These are phyloP conservation scores for Scolopax bukidnonensis DNA, from an alignment of 2,797 vertebrate species.

Conservation along the genomic window DNA sequence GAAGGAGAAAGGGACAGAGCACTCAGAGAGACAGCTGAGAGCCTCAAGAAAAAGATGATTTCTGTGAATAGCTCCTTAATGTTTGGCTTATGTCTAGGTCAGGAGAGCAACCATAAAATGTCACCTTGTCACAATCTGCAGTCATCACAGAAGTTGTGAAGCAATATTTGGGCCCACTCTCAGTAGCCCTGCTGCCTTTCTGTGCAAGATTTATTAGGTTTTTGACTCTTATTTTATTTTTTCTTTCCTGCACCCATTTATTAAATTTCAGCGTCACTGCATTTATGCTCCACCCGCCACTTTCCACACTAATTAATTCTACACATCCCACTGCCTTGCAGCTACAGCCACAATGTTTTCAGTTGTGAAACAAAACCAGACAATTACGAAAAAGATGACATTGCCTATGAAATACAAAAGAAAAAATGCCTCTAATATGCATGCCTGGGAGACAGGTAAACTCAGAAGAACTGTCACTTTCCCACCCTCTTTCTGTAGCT, in stretches of 20 bases:
- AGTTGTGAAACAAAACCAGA: not conserved
- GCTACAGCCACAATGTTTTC: not conserved
- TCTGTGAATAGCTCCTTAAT: slow-evolving; percentile 35
- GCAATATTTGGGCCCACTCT: not conserved
- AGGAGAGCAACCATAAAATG: slow-evolving; percentile 40
- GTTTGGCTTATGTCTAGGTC: slow-evolving; percentile 42
- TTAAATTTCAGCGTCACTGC: not conserved
- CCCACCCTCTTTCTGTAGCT: not conserved
- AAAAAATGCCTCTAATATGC: not conserved
- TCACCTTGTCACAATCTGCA: slow-evolving; percentile 35
- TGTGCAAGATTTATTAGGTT: not conserved
- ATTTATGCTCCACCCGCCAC: not conserved
- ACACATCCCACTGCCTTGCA: not conserved
- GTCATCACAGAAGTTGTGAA: not conserved
- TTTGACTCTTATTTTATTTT: not conserved
- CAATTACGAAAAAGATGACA: not conserved
- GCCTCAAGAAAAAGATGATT: slow-evolving; percentile 21
- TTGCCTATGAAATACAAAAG: not conserved
- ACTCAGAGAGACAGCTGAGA: slow-evolving; percentile 23
- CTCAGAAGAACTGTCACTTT: not conserved
- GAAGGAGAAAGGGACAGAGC: slow-evolving; percentile 23
- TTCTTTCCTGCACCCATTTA: not conserved
- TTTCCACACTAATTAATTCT: not conserved
- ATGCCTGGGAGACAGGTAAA: not conserved
- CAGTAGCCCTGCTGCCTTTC: not conserved